phyloP scores from a whole-genome alignment of 2,113 vertebrate species.

The Anguilla japonica region DNA sequence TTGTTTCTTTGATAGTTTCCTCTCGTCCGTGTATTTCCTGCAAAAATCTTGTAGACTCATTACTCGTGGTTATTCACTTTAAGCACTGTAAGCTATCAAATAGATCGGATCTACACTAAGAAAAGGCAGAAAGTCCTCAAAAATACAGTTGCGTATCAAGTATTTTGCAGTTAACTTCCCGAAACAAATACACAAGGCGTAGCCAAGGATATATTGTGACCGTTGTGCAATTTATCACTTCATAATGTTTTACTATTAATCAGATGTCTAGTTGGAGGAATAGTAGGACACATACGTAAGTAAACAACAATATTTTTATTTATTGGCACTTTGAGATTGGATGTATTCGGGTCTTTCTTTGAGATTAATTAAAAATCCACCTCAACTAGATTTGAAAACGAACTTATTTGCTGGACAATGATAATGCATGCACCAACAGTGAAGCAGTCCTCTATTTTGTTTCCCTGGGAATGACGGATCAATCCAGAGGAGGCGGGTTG shows the following conservation, averaged over 20 bases:
- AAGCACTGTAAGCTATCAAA: neutral
- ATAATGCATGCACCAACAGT: neutral
- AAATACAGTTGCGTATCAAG: neutral
- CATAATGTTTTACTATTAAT: neutral
- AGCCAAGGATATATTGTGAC: neutral
- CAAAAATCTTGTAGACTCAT: conserved; percentile 9
- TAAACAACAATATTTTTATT: neutral
- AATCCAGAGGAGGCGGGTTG: neutral
- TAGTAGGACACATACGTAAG: neutral
- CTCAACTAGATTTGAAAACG: neutral
- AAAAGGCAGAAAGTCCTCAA: neutral
- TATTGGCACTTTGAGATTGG: neutral
- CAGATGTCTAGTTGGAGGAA: neutral
- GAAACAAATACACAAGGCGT: no score
- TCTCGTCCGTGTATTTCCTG: neutral
- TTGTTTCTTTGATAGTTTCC: conserved; percentile 42
- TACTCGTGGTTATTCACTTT: conserved; percentile 28
- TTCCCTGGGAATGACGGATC: neutral
- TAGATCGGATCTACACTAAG: conserved; percentile 35
- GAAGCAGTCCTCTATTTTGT: neutral
- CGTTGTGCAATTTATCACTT: neutral
- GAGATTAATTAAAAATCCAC: neutral
- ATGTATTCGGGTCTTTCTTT: neutral
- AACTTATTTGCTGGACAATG: neutral
- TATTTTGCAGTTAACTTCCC: neutral